Evolutionary conservation across 1,140 invertebrate genomes (phyloP).

Genomic region (Whitmania pigra): DNA sequence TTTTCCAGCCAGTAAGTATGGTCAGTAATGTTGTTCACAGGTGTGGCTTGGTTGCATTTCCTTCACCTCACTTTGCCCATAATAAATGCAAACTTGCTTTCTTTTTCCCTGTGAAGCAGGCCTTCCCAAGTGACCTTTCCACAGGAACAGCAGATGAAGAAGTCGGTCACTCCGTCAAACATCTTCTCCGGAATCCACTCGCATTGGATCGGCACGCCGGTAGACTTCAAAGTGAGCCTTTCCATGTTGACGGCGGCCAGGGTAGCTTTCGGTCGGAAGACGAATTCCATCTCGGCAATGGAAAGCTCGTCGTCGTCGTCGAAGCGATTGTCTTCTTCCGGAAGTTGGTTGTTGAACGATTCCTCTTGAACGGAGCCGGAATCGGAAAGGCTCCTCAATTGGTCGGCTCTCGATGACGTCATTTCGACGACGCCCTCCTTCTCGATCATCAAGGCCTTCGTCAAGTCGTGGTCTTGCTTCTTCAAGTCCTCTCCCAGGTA

Average conservation of each 20-base stretch:
- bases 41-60: too few species aligned
- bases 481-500: background rate
- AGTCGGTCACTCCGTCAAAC: constrained; percentile 44
- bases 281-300: background rate
- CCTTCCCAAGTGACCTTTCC: constrained; percentile 57
- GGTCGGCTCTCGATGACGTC: background rate
- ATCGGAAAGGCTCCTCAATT: background rate
- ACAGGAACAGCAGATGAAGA: constrained; percentile 53
- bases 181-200: constrained; percentile 43
- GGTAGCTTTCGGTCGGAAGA: background rate
- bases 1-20: too few species aligned
- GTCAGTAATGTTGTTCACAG: too few species aligned
- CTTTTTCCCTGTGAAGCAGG: constrained; percentile 45
- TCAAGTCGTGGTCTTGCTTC: background rate
- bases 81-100: constrained; percentile 35
- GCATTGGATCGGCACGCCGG: constrained; percentile 41
- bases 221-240: background rate
- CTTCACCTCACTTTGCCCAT: constrained; percentile 19
- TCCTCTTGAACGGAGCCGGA: constrained; percentile 14
- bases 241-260: constrained; percentile 2
- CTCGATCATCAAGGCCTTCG: background rate
- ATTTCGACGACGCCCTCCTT: background rate
- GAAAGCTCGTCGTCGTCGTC: background rate
- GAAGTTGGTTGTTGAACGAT: too few species aligned
- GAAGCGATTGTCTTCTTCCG: background rate